Base-by-base conservation (phyloP, 2,888 invertebrate genomes). In the Cephus spinipes region DNA sequence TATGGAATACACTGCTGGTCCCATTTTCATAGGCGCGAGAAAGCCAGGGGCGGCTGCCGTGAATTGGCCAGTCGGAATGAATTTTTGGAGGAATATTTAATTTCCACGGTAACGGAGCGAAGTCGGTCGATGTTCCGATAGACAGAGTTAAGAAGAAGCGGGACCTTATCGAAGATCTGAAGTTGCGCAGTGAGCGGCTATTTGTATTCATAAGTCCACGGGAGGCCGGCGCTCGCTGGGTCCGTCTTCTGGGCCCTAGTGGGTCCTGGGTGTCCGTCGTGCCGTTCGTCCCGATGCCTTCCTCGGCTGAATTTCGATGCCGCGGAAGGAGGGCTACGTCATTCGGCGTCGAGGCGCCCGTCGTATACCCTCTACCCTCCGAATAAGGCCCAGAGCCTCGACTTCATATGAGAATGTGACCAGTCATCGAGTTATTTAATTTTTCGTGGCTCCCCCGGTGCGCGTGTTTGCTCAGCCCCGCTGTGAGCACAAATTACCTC, bases 401-500 rank as follows among this genome's bases (percentile, higher is more conserved):
- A 71, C 92, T 92, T 91, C 90, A 90, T 87, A 91, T 87, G 87
- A 92, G 93, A 93, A 93, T 93, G 93, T 92, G 93, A 92, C 91
- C 92, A 93, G 93, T 93, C 93, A 94, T 93, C 92, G 92, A 91
- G 92, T 92, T 93, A 93, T 93, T 93, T 93, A 93, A 92, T 92
- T 92, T 92, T 92, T 92, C 92, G 88, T 89, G 84, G 89, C 89
- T 88, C 90, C 91, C 91, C 91, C 88, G 91, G 89, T 88, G 92
- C 88, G 92, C 92, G 90, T 93, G 93, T 93, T 93, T 93, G 93
- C 93, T 93, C 93, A 92, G 91, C 90, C 94, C 93, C 90, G 93
- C 94, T 93, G 94, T 90, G 94, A 93, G 92, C 93, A 93, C 93
- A 93, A 94, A 94, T 94, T 93, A 93, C 93, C 93, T 93, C 92